A percentile compares a stretch with the other conserved stretches of the same genome.
Conservation (phyloP, 2,113 vertebrate genomes). For the Noturus placidus region DNA sequence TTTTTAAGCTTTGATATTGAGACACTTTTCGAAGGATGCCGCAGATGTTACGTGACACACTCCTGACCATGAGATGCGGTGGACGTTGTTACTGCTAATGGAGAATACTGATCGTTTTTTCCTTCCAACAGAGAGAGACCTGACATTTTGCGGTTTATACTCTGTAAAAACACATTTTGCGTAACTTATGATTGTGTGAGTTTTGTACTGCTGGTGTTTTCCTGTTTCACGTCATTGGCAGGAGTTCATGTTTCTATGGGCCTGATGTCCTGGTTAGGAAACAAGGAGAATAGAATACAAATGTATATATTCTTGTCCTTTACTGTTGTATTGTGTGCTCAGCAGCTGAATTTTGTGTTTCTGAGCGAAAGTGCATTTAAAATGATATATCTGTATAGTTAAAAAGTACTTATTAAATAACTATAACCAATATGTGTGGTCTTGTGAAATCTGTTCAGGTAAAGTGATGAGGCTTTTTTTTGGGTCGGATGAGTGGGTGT, state of each 20-base stretch:
- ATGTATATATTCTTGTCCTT: slow-evolving; percentile 55
- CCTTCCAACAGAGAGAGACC: slow-evolving; percentile 13
- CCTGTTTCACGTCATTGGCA: slow-evolving; percentile 26
- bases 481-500: slow-evolving; percentile 2
- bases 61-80: slow-evolving; percentile 3
- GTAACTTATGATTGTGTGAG: slow-evolving; percentile 28
- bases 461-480: slow-evolving; percentile 23
- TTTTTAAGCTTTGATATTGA: slow-evolving; percentile 4
- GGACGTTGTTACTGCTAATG: neutral
- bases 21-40: slow-evolving; percentile 7
- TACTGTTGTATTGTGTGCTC: slow-evolving; percentile 52
- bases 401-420: slow-evolving; percentile 58
- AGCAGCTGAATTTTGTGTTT: slow-evolving; percentile 52
- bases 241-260: slow-evolving; percentile 13
- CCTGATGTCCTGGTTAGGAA: slow-evolving; percentile 7
- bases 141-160: slow-evolving; percentile 24
- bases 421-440: slow-evolving; percentile 46
- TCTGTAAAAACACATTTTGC: slow-evolving; percentile 30
- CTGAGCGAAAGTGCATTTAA: slow-evolving; percentile 47
- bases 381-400: slow-evolving; percentile 56
- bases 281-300: slow-evolving; percentile 29
- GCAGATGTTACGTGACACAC: slow-evolving; percentile 6
- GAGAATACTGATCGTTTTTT: slow-evolving; percentile 11
- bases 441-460: slow-evolving; percentile 38
- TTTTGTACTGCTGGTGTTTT: slow-evolving; percentile 37